Conservation (phyloP, 2,888 invertebrate species). For the Julus scanicus region DNA sequence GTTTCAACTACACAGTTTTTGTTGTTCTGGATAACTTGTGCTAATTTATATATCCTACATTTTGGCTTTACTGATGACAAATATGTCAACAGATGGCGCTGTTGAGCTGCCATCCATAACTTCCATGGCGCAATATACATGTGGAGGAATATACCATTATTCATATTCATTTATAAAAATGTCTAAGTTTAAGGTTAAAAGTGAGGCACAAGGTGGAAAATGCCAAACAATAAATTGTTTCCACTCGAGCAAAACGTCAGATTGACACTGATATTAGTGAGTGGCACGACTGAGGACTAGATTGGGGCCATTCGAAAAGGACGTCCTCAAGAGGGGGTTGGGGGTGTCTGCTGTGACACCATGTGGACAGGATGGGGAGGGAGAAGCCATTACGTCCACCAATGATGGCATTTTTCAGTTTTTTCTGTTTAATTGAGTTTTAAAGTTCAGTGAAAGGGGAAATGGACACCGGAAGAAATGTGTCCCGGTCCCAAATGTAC, state of each 20-base stretch:
- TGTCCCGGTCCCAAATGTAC: too few species aligned
- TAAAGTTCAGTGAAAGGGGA: too few species aligned
- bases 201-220: background rate
- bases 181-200: background rate
- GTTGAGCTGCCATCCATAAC: background rate
- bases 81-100: too few species aligned
- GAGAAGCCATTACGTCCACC: background rate
- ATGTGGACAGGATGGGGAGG: background rate
- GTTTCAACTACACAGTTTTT: too few species aligned
- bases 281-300: background rate
- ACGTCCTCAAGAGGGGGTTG: background rate
- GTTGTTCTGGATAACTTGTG: too few species aligned
- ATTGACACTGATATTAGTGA: conserved; percentile 3
- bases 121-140: background rate
- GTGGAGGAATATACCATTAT: background rate
- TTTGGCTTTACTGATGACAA: too few species aligned
- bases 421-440: too few species aligned
- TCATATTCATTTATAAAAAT: background rate
- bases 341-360: background rate
- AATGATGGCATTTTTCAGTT: too few species aligned
- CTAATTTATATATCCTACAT: too few species aligned
- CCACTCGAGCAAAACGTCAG: background rate
- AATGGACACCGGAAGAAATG: too few species aligned
- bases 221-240: background rate
- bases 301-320: background rate